Percentiles rank a stretch among this genome's conserved stretches.
Evolutionary conservation across 2,113 vertebrate genomes (phyloP).

Genomic region (Ia io): DNA sequence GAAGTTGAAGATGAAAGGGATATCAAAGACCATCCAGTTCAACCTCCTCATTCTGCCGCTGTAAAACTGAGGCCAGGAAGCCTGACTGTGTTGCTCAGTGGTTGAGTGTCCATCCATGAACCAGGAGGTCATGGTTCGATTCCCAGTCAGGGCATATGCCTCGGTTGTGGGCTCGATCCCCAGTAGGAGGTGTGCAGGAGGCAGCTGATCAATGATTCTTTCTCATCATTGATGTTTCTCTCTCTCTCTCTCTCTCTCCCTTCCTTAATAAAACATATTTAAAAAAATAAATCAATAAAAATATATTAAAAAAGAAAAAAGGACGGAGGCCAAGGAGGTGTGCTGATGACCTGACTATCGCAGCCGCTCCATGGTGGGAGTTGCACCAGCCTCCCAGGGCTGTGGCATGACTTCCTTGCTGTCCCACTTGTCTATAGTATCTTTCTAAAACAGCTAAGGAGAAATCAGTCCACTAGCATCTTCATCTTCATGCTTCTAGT

Average conservation of each 20-base stretch:
- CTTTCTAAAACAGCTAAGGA: background rate
- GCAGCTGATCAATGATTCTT: too few species aligned
- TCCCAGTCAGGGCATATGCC: too few species aligned
- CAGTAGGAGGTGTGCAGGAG: too few species aligned
- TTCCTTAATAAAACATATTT: too few species aligned
- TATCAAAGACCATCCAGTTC: background rate
- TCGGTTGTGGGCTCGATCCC: too few species aligned
- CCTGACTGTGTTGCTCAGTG: too few species aligned
- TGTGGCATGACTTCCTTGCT: fast-evolving
- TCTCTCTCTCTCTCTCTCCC: too few species aligned
- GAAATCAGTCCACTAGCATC: background rate
- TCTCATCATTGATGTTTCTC: too few species aligned
- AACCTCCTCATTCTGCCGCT: background rate
- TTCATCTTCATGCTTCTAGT: background rate
- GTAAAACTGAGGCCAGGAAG: background rate
- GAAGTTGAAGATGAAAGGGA: background rate
- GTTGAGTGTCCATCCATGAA: too few species aligned
- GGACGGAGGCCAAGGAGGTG: background rate
- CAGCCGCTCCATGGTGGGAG: background rate
- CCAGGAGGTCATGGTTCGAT: too few species aligned
- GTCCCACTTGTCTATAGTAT: background rate
- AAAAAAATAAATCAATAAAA: too few species aligned
- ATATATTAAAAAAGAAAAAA: background rate
- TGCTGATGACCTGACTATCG: background rate
- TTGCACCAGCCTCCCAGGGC: too few species aligned